Base-by-base conservation (phyloP, 2,113 vertebrate species). In the Pachyramphus minor region DNA sequence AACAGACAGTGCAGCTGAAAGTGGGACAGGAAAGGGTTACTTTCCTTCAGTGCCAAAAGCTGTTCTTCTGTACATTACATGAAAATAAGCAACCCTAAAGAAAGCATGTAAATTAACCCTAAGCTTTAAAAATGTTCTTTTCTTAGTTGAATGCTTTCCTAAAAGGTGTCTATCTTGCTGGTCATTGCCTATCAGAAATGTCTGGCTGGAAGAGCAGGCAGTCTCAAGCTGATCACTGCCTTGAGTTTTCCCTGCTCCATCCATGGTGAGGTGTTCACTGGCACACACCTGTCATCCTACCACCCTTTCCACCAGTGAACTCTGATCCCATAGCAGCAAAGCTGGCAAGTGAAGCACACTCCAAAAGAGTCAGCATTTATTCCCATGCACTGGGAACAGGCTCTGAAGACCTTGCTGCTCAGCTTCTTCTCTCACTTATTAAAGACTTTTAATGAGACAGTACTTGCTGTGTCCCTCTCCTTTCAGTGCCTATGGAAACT, bases 291-390 rank as follows among this genome's bases (percentile, higher is more conserved):
- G n/a, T 41, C 14, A 2, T 24, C 33, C 23, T 24, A n/a, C 35
- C 39, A 42, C 27, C 30, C 14, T 30, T 62, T 44, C 33, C 11
- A 3, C 10, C 52, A 59, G 39, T 17, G n/a, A 83, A 50, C 37
- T 33, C 35, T 20, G 49, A 45, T 12, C 19, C 62, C n/a, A 2
- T 1, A 55, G n/a, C n/a, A 82, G 33, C 33, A 85, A 73, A 84
- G 37, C n/a, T 47, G 23, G 18, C 3, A 3, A 2, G 5, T 19
- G 23, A 5, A 45, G 2, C 62, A 17, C 1, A 8, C 37, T 53
- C 37, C 35, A 19, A 14, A 47, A n/a, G 9, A 42, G 3, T 7
- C 10, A 6, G 27, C 3, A 6, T 53, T 84, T 49, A 78, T 37
- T 28, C n/a, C 35, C 41, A 25, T 11, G 11, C 20, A 62, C 37